A percentile compares a stretch with the other conserved stretches of the same genome.
Evolutionary conservation across 2,888 invertebrate genomes (phyloP).

Genomic region (Scaptomyza caliginosa): DNA sequence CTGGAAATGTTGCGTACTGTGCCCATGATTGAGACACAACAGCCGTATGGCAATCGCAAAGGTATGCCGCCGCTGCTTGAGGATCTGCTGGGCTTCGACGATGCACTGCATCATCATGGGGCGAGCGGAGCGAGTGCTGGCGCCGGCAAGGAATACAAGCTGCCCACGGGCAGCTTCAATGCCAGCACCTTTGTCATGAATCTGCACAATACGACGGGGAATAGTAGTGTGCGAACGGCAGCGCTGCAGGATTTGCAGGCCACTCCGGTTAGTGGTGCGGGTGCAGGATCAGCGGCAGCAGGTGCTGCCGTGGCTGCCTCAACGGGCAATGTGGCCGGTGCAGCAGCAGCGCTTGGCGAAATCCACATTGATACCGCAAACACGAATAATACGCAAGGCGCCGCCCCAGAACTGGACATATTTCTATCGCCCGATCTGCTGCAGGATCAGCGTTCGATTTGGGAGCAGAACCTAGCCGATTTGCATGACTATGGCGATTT

Average conservation of each 20-base stretch:
- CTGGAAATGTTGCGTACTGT: constrained; percentile 83
- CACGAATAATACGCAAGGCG: constrained; percentile 21
- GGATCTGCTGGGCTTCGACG: constrained; percentile 86
- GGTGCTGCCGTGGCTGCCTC: constrained; percentile 4
- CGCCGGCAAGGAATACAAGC: constrained; percentile 42
- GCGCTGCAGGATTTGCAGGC: constrained; percentile 79
- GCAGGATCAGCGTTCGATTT: constrained; percentile 84
- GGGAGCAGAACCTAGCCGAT: constrained; percentile 86
- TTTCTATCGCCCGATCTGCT: constrained; percentile 82
- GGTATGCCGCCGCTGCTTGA: constrained; percentile 83
- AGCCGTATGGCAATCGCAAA: constrained; percentile 83
- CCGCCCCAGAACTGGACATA: constrained; percentile 69
- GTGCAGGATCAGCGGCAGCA: constrained; percentile 6
- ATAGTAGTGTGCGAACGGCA: constrained; percentile 77
- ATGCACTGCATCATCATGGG: constrained; percentile 84
- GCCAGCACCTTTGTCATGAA: constrained; percentile 87
- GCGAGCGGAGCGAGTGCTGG: not conserved
- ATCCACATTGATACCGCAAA: constrained; percentile 61
- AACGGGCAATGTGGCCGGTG: constrained; percentile 27
- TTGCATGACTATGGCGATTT: constrained; percentile 85
- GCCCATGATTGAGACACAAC: constrained; percentile 80
- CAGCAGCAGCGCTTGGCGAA: constrained; percentile 48
- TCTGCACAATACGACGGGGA: constrained; percentile 82
- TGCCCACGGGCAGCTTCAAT: constrained; percentile 84
- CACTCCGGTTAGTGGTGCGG: constrained; percentile 23